phyloP scores from a whole-genome alignment of 2,113 vertebrate species.

The Stegastes partitus region DNA sequence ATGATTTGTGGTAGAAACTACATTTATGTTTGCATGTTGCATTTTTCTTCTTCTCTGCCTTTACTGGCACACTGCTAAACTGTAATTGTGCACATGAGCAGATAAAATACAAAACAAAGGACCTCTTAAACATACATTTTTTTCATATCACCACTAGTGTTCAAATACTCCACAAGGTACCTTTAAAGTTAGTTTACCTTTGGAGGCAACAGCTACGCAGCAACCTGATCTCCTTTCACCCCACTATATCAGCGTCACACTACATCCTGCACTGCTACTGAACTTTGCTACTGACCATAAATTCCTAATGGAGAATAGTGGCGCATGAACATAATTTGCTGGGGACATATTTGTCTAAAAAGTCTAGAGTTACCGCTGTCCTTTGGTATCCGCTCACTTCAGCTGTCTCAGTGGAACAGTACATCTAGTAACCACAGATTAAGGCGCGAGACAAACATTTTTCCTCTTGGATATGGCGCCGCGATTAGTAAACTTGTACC shows the following conservation, averaged over 20 bases:
- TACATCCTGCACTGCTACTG: conserved; percentile 8
- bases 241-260: neutral
- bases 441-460: conserved; percentile 21
- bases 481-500: conserved; percentile 25
- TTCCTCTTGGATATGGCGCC: conserved; percentile 9
- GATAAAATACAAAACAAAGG: neutral
- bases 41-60: neutral
- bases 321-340: conserved; percentile 27
- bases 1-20: too few relatives aligned
- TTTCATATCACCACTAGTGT: neutral
- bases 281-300: conserved; percentile 26
- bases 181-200: conserved; percentile 13
- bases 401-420: conserved; percentile 31
- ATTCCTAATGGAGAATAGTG: conserved; percentile 10
- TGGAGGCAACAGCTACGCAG: conserved; percentile 10
- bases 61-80: neutral
- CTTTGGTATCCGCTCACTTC: conserved; percentile 2
- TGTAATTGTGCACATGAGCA: neutral
- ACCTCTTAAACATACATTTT: neutral
- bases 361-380: conserved; percentile 12
- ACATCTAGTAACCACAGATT: conserved; percentile 47
- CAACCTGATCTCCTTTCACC: conserved; percentile 9
- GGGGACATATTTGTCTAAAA: conserved; percentile 1
- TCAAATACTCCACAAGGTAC: neutral
- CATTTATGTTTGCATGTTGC: neutral